Conservation (phyloP, 2,797 vertebrate species). For the Numenius phaeopus region DNA sequence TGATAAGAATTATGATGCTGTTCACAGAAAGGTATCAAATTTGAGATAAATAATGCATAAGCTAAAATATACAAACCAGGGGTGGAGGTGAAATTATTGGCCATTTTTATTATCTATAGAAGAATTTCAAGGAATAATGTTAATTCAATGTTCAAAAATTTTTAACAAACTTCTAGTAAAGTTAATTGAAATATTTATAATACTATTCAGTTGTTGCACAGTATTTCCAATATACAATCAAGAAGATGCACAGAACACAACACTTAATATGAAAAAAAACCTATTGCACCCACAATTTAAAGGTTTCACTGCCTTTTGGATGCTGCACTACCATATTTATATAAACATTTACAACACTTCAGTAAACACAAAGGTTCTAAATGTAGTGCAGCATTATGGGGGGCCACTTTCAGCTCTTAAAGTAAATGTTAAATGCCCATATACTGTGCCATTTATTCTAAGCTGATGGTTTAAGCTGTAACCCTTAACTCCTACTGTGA, state of each 20-base stretch:
- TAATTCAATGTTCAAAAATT: constrained; percentile 84
- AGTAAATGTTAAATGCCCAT: constrained; percentile 66
- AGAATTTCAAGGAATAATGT: constrained; percentile 82
- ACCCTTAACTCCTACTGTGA: constrained; percentile 42
- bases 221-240: constrained; percentile 87
- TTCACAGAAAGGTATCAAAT: constrained; percentile 80
- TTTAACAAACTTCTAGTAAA: constrained; percentile 88
- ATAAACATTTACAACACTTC: constrained; percentile 85
- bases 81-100: constrained; percentile 55
- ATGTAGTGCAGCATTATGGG: constrained; percentile 80
- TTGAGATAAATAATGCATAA: constrained; percentile 69
- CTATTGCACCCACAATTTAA: constrained; percentile 89
- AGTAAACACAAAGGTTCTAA: constrained; percentile 86
- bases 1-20: constrained; percentile 80
- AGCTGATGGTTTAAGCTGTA: constrained; percentile 56
- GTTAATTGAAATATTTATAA: constrained; percentile 86
- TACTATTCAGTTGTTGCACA: constrained; percentile 83
- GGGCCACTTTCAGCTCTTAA: constrained; percentile 67
- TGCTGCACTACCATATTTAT: constrained; percentile 80
- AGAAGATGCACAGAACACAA: constrained; percentile 81
- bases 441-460: constrained; percentile 53
- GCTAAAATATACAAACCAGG: constrained; percentile 83
- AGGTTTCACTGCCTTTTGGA: constrained; percentile 82
- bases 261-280: constrained; percentile 78
- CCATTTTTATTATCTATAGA: constrained; percentile 71